Base-by-base conservation (phyloP, 2,888 invertebrate genomes). In the Leucoma salicis region DNA sequence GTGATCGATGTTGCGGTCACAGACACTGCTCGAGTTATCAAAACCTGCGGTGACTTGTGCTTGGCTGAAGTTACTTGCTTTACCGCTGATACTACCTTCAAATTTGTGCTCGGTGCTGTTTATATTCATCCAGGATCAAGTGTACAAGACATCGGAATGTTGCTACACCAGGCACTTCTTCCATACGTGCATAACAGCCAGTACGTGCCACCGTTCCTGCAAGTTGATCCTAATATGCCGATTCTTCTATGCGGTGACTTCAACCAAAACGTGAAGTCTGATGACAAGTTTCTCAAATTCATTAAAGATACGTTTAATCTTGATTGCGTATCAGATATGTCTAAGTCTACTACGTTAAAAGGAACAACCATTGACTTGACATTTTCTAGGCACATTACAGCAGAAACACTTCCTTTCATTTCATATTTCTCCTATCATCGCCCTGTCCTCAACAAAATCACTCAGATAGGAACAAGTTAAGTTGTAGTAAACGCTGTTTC, bases 21-120 rank as follows among this genome's bases (percentile, higher is more conserved):
- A 31, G 42, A 38, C 31, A 35, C 31, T 18, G 11, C 34, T 35
- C 34, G 37, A n/a, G 29, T 38, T 31, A 53, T 45, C 16, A 49
- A 32, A 51, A 21, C 5, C 21, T 12, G 8, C 6, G 33, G 33
- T 33, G 12, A 50, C 48, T 6, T 55, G 29, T 56, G 60, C 57
- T 44, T 57, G 40, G 41, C 56, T 34, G 57, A n/a, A n/a, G n/a
- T n/a, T n/a, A 59, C 48, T 14, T 57, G 57, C 54, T 54, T 57
- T 24, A 46, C 54, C 48, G 54, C 46, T 55, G 35, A 54, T 52
- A 49, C 51, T 28, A 50, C 32, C 24, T 53, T 55, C 35, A 55
- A 55, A 36, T 39, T 55, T 33, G 33, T 59, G 2, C 51, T 59
- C 31, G 56, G 51, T 27, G 56, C 54, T 31, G 48, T 54, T 25